Evolutionary conservation across 1,140 invertebrate species (phyloP).

Genomic region (Lethocerus indicus): DNA sequence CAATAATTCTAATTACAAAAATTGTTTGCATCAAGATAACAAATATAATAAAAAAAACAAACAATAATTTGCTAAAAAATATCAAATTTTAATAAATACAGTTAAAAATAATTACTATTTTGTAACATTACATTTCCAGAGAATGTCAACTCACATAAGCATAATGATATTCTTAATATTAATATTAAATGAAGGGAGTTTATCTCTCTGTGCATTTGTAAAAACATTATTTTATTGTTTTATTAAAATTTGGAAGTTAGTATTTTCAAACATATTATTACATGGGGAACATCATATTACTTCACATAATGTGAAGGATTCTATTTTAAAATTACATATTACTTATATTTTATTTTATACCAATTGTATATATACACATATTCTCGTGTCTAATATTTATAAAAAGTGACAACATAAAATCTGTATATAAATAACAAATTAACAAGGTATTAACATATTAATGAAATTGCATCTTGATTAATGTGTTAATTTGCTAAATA

Average conservation of each 20-base stretch:
- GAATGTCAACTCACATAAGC: too few species aligned
- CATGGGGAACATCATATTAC: background rate
- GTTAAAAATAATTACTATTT: too few species aligned
- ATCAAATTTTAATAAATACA: too few species aligned
- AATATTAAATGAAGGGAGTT: too few species aligned
- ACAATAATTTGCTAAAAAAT: slow-evolving; percentile 10
- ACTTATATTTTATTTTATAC: background rate
- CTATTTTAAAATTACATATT: background rate
- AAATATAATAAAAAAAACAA: slow-evolving; percentile 4
- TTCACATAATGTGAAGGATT: background rate
- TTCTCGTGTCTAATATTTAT: too few species aligned
- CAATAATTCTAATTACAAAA: background rate
- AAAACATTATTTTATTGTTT: too few species aligned
- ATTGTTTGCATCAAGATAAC: slow-evolving; percentile 5
- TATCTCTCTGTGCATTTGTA: too few species aligned
- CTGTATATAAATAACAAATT: slow-evolving; percentile 13
- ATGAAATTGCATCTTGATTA: slow-evolving; percentile 10
- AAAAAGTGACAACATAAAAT: slow-evolving; percentile 10
- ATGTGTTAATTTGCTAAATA: slow-evolving; percentile 10
- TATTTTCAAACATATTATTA: background rate
- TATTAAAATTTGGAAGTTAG: background rate
- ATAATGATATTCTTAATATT: too few species aligned
- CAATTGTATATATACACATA: background rate
- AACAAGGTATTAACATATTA: slow-evolving; percentile 12
- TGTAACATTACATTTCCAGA: too few species aligned